Conservation (phyloP, 2,888 invertebrate species). For the Hyppa rectilinea region DNA sequence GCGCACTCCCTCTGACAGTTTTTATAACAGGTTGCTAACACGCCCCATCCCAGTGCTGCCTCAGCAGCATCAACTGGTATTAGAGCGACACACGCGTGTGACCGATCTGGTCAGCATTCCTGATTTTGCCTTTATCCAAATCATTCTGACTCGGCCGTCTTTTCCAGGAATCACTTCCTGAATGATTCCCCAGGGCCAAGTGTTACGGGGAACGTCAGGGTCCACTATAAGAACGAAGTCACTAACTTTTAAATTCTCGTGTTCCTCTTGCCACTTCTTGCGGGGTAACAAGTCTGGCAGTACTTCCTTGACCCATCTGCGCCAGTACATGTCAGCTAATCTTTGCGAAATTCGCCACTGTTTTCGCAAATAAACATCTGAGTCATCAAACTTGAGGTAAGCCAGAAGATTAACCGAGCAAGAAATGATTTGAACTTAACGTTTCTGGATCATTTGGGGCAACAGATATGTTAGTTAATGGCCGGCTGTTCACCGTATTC, state of each 20-base stretch:
- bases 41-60: too few species aligned
- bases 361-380: background rate
- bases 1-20: too few species aligned
- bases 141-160: background rate
- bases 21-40: too few species aligned
- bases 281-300: slow-evolving; percentile 2
- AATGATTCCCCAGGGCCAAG: background rate
- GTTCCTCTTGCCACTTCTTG: background rate
- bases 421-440: background rate
- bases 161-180: background rate
- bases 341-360: slow-evolving; percentile 1
- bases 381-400: background rate
- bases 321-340: slow-evolving; percentile 3
- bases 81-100: too few species aligned
- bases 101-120: too few species aligned
- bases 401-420: background rate
- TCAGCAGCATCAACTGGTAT: too few species aligned
- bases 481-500: too few species aligned
- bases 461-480: too few species aligned
- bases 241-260: background rate
- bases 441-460: background rate
- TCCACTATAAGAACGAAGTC: background rate
- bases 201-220: background rate
- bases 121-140: background rate
- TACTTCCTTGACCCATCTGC: slow-evolving; percentile 9